Percentiles rank a stretch among this genome's conserved stretches.
These are phyloP conservation scores for Yponomeuta evonymella DNA, from an alignment of 2,888 invertebrate species.

Conservation along the genomic window DNA sequence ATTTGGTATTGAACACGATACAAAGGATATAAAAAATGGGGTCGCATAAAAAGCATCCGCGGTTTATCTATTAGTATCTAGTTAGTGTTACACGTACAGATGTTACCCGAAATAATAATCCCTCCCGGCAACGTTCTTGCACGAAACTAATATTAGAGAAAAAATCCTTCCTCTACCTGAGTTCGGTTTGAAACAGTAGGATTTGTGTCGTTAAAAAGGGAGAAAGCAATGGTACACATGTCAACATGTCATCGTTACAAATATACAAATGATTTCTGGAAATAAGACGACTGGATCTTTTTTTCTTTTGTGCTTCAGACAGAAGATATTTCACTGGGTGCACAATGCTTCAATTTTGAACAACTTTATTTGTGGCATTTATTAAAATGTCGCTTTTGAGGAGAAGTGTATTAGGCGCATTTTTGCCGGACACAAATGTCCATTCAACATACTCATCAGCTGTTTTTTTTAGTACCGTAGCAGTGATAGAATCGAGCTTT, in stretches of 20 bases:
- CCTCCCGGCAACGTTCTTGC: slow-evolving; percentile 29
- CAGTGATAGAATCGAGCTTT: too few relatives aligned
- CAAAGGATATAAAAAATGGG: slow-evolving; percentile 66
- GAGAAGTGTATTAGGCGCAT: too few relatives aligned
- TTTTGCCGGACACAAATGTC: too few relatives aligned
- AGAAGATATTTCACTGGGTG: not conserved
- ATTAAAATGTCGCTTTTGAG: too few relatives aligned
- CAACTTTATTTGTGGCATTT: too few relatives aligned
- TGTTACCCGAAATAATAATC: slow-evolving; percentile 69
- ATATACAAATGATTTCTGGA: slow-evolving; percentile 37
- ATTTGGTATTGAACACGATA: slow-evolving; percentile 61
- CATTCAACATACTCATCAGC: too few relatives aligned
- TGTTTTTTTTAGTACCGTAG: too few relatives aligned
- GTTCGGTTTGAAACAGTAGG: slow-evolving; percentile 38
- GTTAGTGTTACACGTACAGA: slow-evolving; percentile 69
- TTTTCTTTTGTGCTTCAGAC: slow-evolving; percentile 26
- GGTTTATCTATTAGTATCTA: slow-evolving; percentile 75
- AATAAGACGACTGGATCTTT: not conserved
- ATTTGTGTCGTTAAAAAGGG: slow-evolving; percentile 43
- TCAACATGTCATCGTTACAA: slow-evolving; percentile 6
- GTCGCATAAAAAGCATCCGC: slow-evolving; percentile 70
- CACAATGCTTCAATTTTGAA: not conserved
- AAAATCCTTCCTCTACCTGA: slow-evolving; percentile 12
- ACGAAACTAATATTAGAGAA: slow-evolving; percentile 26
- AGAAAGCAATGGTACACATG: slow-evolving; percentile 1